phyloP scores from a whole-genome alignment of 2,888 invertebrate genomes.

The Lasioglossum marginatum region DNA sequence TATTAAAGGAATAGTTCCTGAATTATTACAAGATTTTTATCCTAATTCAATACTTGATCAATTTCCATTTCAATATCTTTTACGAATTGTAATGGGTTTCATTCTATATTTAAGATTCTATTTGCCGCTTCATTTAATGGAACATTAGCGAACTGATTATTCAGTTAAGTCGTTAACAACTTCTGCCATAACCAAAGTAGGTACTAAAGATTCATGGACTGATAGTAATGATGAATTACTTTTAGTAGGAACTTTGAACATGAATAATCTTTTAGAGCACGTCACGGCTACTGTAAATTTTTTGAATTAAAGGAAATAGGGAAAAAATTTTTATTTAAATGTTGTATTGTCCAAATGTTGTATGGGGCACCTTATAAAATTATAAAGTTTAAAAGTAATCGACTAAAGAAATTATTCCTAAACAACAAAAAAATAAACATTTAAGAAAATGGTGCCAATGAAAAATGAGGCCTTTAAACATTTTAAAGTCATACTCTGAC shows the following conservation, averaged over 20 bases:
- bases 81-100: background rate
- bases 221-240: background rate
- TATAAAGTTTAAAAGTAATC: background rate
- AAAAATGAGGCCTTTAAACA: background rate
- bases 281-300: background rate
- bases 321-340: background rate
- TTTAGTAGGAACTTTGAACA: background rate
- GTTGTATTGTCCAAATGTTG: background rate
- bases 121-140: background rate
- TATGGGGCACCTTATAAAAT: background rate
- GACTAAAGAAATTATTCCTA: background rate
- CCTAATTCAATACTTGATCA: background rate
- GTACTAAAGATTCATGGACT: background rate
- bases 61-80: background rate
- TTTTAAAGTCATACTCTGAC: background rate
- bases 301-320: background rate
- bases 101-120: background rate
- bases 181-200: background rate
- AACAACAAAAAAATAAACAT: background rate
- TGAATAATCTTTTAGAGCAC: background rate
- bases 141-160: background rate
- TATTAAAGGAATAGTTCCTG: background rate
- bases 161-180: background rate
- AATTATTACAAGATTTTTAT: background rate
- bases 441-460: background rate